These are phyloP conservation scores for Eira barbara DNA, from an alignment of 2,113 vertebrate species.

Conservation along the genomic window DNA sequence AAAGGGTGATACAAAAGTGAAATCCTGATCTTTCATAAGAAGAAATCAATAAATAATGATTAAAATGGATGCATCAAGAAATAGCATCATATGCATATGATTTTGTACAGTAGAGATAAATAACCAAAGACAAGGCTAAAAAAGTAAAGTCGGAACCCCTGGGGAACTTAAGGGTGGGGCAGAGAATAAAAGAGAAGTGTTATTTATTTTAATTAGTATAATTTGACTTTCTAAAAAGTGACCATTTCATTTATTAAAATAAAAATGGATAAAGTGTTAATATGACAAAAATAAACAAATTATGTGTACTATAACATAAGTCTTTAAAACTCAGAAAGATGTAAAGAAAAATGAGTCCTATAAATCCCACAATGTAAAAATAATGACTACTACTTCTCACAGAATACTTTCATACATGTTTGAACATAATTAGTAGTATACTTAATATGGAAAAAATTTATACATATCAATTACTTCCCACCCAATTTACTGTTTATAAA, in stretches of 20 bases:
- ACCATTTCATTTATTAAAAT: neutral
- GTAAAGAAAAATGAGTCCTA: neutral
- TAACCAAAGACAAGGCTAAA: neutral
- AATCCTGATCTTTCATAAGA: neutral
- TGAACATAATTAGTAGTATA: neutral
- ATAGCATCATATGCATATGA: neutral
- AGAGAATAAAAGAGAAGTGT: neutral
- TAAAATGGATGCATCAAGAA: neutral
- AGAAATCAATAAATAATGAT: neutral
- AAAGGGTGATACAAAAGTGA: neutral
- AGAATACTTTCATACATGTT: neutral
- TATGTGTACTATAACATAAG: neutral
- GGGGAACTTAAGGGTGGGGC: neutral
- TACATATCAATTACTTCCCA: neutral
- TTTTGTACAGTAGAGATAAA: neutral
- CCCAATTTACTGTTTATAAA: neutral
- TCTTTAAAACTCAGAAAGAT: neutral
- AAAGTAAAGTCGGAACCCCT: neutral
- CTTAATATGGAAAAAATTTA: neutral
- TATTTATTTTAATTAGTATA: neutral
- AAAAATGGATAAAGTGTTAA: neutral
- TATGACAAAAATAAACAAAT: neutral
- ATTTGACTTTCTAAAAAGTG: neutral
- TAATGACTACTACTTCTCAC: neutral
- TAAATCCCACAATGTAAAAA: neutral